These are phyloP conservation scores for Yasuhikotakia modesta DNA, from an alignment of 2,797 vertebrate species.

Conservation along the genomic window DNA sequence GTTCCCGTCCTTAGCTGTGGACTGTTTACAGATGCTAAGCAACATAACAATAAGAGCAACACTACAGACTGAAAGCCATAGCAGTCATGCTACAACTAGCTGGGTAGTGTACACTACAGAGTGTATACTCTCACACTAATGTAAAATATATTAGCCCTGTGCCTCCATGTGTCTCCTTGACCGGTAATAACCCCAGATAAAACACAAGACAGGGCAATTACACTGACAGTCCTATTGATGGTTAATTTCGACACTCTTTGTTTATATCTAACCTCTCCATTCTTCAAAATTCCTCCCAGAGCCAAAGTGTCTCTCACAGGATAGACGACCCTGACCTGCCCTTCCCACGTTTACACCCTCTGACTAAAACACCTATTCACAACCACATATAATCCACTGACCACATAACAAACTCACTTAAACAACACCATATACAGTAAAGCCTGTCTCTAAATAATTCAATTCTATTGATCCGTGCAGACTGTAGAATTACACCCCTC, in stretches of 20 bases:
- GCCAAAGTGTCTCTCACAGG: background rate
- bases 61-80: conserved; percentile 21
- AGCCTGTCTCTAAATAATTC: conserved; percentile 39
- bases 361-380: background rate
- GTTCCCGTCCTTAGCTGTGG: no score
- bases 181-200: conserved; percentile 32
- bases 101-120: conserved; percentile 24
- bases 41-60: no score
- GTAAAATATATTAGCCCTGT: conserved; percentile 23
- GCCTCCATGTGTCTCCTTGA: conserved; percentile 19
- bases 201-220: conserved; percentile 17
- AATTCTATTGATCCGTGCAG: conserved; percentile 48
- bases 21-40: no score
- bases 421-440: conserved; percentile 18
- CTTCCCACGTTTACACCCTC: conserved; percentile 15
- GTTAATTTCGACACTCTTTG: conserved; percentile 32
- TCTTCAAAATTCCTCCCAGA: no score
- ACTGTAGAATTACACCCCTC: conserved; percentile 45
- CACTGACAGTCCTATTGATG: conserved; percentile 27
- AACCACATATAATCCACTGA: background rate
- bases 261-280: conserved; percentile 26
- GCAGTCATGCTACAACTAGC: conserved; percentile 41
- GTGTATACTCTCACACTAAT: conserved; percentile 29
- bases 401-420: conserved; percentile 5
- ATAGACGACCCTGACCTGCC: conserved; percentile 29